Percentiles rank a stretch among this genome's conserved stretches.
Evolutionary conservation across 2,797 vertebrate species (phyloP).

Genomic region (Hoplostethus atlanticus): DNA sequence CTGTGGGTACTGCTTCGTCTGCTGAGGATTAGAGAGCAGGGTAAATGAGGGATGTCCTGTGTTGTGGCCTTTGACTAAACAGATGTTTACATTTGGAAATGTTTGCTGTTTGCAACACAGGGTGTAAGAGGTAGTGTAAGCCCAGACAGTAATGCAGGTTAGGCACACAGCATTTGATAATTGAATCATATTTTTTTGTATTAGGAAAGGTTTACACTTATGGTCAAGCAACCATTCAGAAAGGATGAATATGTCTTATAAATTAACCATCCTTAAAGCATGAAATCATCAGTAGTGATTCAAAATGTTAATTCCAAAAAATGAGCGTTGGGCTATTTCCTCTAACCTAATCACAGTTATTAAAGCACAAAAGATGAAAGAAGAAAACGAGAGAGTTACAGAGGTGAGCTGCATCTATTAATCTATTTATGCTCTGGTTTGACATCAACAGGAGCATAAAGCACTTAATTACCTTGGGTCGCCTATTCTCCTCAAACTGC

Average conservation of each 20-base stretch:
- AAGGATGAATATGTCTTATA: neutral
- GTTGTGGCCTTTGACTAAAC: neutral
- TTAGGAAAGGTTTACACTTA: neutral
- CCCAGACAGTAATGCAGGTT: too few species aligned
- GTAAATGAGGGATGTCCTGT: neutral
- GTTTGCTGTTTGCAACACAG: too few species aligned
- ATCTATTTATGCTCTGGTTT: too few species aligned
- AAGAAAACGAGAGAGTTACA: too few species aligned
- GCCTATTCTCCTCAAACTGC: neutral
- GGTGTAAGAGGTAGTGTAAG: too few species aligned
- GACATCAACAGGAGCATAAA: neutral
- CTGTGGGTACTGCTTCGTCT: slow-evolving; percentile 1
- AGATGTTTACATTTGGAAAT: neutral
- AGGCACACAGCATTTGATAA: too few species aligned
- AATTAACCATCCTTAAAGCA: neutral
- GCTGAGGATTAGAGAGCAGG: neutral
- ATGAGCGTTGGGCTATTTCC: too few species aligned
- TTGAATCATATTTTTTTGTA: too few species aligned
- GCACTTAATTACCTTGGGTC: neutral
- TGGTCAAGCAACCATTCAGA: neutral
- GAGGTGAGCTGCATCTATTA: too few species aligned
- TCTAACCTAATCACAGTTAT: too few species aligned
- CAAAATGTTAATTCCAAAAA: neutral
- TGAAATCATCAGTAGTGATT: neutral
- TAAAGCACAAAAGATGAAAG: too few species aligned